Conservation (phyloP, 2,113 vertebrate genomes). For the Ondatra zibethicus region DNA sequence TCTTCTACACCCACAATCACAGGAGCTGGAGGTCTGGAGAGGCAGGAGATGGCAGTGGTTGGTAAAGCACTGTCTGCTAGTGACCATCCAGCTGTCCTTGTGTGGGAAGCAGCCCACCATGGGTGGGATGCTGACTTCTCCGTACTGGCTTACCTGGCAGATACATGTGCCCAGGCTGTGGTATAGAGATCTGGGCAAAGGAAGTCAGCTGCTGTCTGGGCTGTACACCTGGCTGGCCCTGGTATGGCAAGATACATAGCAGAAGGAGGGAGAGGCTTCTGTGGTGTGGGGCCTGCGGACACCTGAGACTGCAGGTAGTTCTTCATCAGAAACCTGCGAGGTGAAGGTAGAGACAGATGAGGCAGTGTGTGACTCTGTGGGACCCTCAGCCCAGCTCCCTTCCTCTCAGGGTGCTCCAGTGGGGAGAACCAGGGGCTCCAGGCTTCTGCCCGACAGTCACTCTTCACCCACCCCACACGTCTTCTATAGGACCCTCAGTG, state of each 20-base stretch:
- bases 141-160: slow-evolving; percentile 83
- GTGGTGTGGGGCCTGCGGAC: slow-evolving; percentile 23
- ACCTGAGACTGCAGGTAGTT: slow-evolving; percentile 77
- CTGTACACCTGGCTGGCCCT: slow-evolving; percentile 76
- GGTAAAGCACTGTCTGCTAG: not conserved
- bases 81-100: not conserved
- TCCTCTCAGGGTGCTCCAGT: not conserved
- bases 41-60: not conserved
- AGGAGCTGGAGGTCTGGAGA: not conserved
- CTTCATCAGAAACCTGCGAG: slow-evolving; percentile 88
- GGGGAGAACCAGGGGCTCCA: not conserved
- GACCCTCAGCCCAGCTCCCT: not conserved
- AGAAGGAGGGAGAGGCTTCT: slow-evolving; percentile 80
- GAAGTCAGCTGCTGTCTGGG: slow-evolving; percentile 84
- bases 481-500: not conserved
- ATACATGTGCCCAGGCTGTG: slow-evolving; percentile 83
- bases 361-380: not conserved
- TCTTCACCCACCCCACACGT: not conserved
- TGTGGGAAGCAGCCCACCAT: not conserved
- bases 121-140: not conserved
- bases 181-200: slow-evolving; percentile 84
- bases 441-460: not conserved
- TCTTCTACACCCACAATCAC: not conserved
- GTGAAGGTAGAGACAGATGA: not conserved
- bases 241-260: slow-evolving; percentile 82